Base-by-base conservation (phyloP, 1,140 invertebrate genomes). In the Papilio polytes region DNA sequence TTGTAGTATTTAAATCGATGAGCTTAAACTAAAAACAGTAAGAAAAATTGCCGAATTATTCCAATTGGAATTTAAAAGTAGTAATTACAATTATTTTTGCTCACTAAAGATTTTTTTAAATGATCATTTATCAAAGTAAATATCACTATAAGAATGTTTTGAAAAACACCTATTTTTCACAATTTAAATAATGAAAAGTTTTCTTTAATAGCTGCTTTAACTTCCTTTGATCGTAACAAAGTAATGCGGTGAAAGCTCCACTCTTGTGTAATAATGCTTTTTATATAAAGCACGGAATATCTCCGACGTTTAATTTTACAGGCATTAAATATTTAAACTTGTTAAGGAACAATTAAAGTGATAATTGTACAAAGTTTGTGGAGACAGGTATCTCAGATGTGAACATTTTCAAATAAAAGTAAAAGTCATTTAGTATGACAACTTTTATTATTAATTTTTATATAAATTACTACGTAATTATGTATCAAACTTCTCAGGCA, bases 161-260 rank as follows among this genome's bases (percentile, higher is more conserved):
- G 0, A n/a, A n/a, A 20, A 26, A 1, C 2, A 26, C 26, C 2
- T 26, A 26, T 26, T 26, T 26, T 26, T 26, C 26, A 26, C 26
- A 26, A 26, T 26, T 26, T 26, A 26, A 56, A 20, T n/a, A 20
- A 9, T 20, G n/a, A 56, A 56, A 20, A 8, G 18, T 56, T 56
- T 56, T 56, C 53, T 20, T 56, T 70, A 3, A 13, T 31, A 20
- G 56, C 26, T 18, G 12, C 26, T 66, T 66, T 15, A 15, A 70
- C 63, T 31, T 70, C 26, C 63, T 70, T 70, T 70, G 63, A 63
- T 63, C 59, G 18, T 63, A 63, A 63, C 59, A 63, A 63, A 63
- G 59, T 63, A 26, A 63, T 10, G 9, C 20, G 13, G 12, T 31
- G 12, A 36, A 70, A 70, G 63, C 12, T 70, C 31, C 63, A 31